Base-by-base conservation (phyloP, 2,888 invertebrate species). In the Prenolepis imparis region DNA sequence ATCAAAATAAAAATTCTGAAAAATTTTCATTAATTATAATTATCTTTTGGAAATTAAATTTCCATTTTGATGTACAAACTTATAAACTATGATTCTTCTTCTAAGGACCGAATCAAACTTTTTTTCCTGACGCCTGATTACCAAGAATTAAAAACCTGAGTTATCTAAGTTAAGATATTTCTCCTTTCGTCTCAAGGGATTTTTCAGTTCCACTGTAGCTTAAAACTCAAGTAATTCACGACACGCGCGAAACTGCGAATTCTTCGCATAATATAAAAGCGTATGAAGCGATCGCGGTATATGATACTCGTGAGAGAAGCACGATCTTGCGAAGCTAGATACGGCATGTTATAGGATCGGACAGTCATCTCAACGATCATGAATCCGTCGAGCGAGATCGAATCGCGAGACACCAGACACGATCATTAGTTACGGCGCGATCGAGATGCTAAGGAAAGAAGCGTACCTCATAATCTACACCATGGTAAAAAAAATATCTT, bases 251-350 rank as follows among this genome's bases (percentile, higher is more conserved):
- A 59, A 28, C n/a, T 28, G 52, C 57, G 70, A 70, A 57, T 59
- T 70, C 70, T 41, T 24, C 41, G 44, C 32, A 44, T 44, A 78
- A 44, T 41, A 24, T 57, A 66, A 72, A 24, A 48, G 48, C 66
- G 39, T 32, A 24, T 21, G n/a, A 55, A 48, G n/a, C 44, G 28
- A 78, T 83, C 67, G 52, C 52, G 80, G 82, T 84, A 89, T 73
- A 72, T 64, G 90, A 90, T 89, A 89, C 86, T 82, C 89, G 90
- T 90, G 90, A 86, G 90, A 90, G 84, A 83, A 85, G 82, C 86
- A 57, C 70, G 44, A 41, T 63, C n/a, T 61, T 18, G n/a, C 41
- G 57, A 74, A 44, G 44, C 48, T 66, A 75, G 82, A 70, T 78
- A 57, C 64, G 82, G 57, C 78, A 39, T 9, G 84, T 89, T 90